Evolutionary conservation across 1,140 invertebrate species (phyloP), one percentile per base, ranked within the genome.

Genomic region (Atopsyche davidsoni): DNA sequence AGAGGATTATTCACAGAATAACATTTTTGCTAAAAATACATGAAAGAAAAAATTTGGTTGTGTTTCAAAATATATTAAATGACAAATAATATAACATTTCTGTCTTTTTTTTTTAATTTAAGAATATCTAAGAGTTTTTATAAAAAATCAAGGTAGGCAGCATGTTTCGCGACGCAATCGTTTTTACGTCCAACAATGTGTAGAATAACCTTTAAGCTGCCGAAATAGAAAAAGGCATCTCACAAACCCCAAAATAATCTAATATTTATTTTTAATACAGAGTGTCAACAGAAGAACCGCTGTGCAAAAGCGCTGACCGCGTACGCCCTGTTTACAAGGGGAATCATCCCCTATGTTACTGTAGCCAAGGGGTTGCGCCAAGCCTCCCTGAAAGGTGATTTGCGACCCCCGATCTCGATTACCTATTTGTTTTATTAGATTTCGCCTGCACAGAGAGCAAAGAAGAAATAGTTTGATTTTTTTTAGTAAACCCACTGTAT

Each of bases 201-300:
- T n/a, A n/a, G n/a, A n/a, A n/a, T n/a, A n/a, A n/a, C n/a, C n/a
- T n/a, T n/a, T n/a, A n/a, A n/a, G n/a, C n/a, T n/a, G n/a, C n/a
- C n/a, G n/a, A n/a, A n/a, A n/a, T n/a, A n/a, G n/a, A n/a, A n/a
- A n/a, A n/a, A n/a, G n/a, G n/a, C n/a, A n/a, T 23, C n/a, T 3
- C 13, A 24, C 6, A 22, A 28, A 42, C 19, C 31, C 36, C 31
- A 39, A 35, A 38, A 46, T 28, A 46, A 56, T 52, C 54, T 48
- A 56, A 56, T 56, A 56, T 56, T 56, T 56, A 56, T 56, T 56
- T 56, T 56, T 56, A 56, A 56, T 56, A 56, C 50, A 48, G 54
- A 39, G 46, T 52, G 54, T 52, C 48, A 56, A 56, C 54, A 56
- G 11, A n/a, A 23, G 25, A 31, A 51, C 49, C 49, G 43, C 45